phyloP scores from a whole-genome alignment of 2,113 vertebrate species.

The Anolis carolinensis region DNA sequence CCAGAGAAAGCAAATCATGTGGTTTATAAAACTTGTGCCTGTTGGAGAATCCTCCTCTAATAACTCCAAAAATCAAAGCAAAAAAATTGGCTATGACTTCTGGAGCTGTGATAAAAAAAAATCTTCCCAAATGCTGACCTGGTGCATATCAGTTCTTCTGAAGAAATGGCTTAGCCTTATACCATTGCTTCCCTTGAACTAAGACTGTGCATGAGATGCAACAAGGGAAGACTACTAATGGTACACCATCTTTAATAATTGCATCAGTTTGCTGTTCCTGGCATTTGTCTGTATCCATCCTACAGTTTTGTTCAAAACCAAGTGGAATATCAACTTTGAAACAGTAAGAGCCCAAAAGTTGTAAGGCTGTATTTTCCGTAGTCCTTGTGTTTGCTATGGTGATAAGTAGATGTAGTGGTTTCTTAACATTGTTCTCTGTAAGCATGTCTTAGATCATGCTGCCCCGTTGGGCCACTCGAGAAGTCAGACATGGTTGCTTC shows the following conservation, averaged over 20 bases:
- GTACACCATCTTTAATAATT: not conserved
- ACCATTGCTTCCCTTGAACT: not conserved
- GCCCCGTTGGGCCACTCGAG: not conserved
- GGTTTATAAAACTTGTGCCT: conserved; percentile 6
- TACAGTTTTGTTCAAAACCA: conserved; percentile 19
- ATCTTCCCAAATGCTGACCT: no score
- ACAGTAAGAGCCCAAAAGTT: not conserved
- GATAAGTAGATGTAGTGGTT: not conserved
- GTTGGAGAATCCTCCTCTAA: not conserved
- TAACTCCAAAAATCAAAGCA: no score
- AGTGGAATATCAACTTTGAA: conserved; percentile 25
- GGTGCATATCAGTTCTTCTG: not conserved
- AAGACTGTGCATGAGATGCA: not conserved
- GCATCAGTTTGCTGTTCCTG: not conserved
- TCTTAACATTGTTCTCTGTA: not conserved
- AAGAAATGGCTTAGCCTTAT: not conserved
- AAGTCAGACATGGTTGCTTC: conserved; percentile 52
- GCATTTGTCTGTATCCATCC: conserved; percentile 17
- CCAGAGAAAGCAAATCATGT: conserved; percentile 49
- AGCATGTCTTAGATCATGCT: conserved; percentile 5
- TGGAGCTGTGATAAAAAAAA: no score
- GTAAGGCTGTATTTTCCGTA: not conserved
- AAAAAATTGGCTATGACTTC: no score
- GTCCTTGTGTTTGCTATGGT: not conserved
- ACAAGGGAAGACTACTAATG: not conserved